These are phyloP conservation scores for Rhinichthys klamathensis DNA, from an alignment of 2,113 vertebrate species.

Conservation along the genomic window DNA sequence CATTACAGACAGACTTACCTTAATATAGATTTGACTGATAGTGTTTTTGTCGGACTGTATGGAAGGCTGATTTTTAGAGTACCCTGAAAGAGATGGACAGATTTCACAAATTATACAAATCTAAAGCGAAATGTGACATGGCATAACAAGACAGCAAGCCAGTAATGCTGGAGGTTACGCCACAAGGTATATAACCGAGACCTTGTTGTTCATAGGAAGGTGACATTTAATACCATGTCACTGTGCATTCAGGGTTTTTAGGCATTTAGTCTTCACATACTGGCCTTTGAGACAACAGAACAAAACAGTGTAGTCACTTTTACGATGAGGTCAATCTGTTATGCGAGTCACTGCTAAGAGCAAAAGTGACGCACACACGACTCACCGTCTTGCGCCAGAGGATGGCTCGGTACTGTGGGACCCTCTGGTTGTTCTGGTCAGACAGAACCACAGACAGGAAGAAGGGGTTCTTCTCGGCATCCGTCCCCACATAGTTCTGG, in stretches of 20 bases:
- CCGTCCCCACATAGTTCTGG: slow-evolving; percentile 95
- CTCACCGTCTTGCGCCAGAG: slow-evolving; percentile 97
- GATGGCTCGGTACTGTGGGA: slow-evolving; percentile 96
- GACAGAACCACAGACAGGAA: slow-evolving; percentile 96
- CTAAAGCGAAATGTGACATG: slow-evolving; percentile 5
- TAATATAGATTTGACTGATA: slow-evolving; percentile 98
- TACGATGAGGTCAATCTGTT: slow-evolving; percentile 2
- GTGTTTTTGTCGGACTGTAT: slow-evolving; percentile 97
- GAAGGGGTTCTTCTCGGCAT: slow-evolving; percentile 96
- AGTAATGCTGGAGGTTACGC: slow-evolving; percentile 19
- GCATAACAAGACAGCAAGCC: not conserved
- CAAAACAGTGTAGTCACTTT: slow-evolving; percentile 22
- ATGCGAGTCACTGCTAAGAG: slow-evolving; percentile 18
- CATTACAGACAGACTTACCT: slow-evolving; percentile 77
- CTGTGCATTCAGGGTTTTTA: not conserved
- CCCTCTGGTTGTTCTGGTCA: slow-evolving; percentile 94
- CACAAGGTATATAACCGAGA: not conserved
- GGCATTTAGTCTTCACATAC: not conserved
- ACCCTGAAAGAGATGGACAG: slow-evolving; percentile 78
- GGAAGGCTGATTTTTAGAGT: slow-evolving; percentile 98
- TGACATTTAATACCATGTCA: slow-evolving; percentile 31
- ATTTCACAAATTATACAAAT: slow-evolving; percentile 41
- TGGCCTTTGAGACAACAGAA: not conserved
- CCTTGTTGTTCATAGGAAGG: slow-evolving; percentile 22
- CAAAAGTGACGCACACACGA: slow-evolving; percentile 30